Percentiles rank a stretch among this genome's conserved stretches.
These are phyloP conservation scores for Aurelia sp. DNA, from an alignment of 30 jellyfish, hydroid and myxozoan genomes.

Conservation along the genomic window DNA sequence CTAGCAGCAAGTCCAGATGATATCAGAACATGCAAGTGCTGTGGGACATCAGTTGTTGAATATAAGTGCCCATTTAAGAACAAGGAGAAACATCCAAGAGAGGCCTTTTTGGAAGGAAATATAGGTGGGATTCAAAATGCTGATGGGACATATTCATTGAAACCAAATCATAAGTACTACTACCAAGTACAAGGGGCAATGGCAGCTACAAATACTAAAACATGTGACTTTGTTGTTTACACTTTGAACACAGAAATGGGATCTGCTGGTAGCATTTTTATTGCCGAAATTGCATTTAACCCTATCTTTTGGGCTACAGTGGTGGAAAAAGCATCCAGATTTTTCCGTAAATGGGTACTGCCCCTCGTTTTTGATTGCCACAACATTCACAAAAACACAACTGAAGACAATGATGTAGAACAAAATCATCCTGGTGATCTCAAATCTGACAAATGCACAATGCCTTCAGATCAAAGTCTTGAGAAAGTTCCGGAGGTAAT, in stretches of 20 bases:
- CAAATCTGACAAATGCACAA: neutral
- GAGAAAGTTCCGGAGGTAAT: constrained; percentile 3
- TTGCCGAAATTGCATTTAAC: constrained; percentile 20
- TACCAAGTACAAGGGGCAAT: constrained; percentile 38
- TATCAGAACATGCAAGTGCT: constrained; percentile 38
- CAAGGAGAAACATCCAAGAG: constrained; percentile 14
- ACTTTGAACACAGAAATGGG: constrained; percentile 9
- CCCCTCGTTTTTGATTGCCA: constrained; percentile 3
- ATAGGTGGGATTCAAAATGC: constrained; percentile 22
- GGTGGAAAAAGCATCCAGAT: constrained; percentile 3
- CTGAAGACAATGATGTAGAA: too few species aligned
- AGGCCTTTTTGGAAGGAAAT: constrained; percentile 9
- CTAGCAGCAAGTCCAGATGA: constrained; percentile 54
- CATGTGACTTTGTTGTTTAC: neutral
- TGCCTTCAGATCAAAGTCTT: neutral
- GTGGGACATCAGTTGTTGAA: constrained; percentile 22
- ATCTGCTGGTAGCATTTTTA: neutral
- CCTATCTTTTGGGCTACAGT: constrained; percentile 13
- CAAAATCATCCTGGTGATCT: too few species aligned
- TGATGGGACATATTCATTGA: constrained; percentile 15
- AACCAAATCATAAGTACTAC: constrained; percentile 28
- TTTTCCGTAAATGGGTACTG: constrained; percentile 8
- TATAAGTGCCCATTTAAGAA: constrained; percentile 25
- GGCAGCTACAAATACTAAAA: constrained; percentile 1
- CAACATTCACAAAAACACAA: neutral